These are phyloP conservation scores for Steromphala cineraria DNA, from an alignment of 2,888 invertebrate species.

Conservation along the genomic window DNA sequence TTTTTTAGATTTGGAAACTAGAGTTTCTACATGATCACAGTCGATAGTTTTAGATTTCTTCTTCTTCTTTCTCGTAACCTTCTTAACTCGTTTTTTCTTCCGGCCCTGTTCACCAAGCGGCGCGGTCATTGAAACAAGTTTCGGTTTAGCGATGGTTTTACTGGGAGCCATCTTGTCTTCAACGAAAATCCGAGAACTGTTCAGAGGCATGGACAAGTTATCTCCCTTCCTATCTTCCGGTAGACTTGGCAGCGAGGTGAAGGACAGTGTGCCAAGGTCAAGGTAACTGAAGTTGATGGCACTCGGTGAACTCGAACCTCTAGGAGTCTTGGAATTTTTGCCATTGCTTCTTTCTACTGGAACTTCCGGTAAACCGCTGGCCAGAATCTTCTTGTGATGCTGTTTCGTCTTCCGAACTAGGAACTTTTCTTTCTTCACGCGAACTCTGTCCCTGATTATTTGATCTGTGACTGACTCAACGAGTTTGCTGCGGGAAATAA, in stretches of 20 bases:
- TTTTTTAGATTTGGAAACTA: neutral
- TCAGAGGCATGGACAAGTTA: neutral
- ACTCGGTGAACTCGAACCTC: neutral
- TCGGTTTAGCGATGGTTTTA: neutral
- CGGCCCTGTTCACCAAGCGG: neutral
- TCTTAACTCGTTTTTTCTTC: constrained; percentile 5
- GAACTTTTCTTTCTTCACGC: constrained; percentile 45
- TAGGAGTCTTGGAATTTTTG: neutral
- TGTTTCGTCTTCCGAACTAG: constrained; percentile 40
- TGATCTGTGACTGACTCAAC: constrained; percentile 39
- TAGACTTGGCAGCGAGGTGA: neutral
- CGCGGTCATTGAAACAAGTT: neutral
- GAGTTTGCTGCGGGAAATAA: constrained; percentile 34
- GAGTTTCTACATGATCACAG: neutral
- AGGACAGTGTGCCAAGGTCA: neutral
- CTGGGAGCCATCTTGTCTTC: neutral
- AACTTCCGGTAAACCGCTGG: constrained; percentile 23
- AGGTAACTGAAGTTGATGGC: neutral
- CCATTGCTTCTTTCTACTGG: neutral
- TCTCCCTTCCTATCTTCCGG: neutral
- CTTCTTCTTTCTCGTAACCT: neutral
- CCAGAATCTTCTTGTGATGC: constrained; percentile 51
- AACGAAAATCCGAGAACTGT: neutral
- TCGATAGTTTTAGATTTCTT: neutral
- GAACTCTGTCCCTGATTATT: constrained; percentile 40